Evolutionary conservation across 2,888 invertebrate species (phyloP), one percentile per base, ranked within the genome.

Genomic region (Alloplasta piceator): DNA sequence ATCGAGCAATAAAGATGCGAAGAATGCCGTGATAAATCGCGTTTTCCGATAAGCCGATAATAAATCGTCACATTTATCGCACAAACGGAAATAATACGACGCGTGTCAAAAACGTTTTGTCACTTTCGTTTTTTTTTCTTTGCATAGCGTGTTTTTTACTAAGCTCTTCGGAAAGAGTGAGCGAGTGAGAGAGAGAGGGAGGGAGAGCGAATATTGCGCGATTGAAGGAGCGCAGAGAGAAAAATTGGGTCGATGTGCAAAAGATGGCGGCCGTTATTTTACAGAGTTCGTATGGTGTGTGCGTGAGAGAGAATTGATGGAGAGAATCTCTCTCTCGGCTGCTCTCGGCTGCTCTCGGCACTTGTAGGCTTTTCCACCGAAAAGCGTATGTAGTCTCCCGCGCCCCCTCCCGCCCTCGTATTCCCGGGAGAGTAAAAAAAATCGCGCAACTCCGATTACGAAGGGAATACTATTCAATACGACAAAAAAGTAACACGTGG

Each of bases 221-320:
- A 61, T 77, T 10, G 73, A 39, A 55, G 61, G 16, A 61, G 83
- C 85, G 84, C 83, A 83, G 78, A 26, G 26, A 84, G 87, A 87
- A 88, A 84, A 88, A 90, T 88, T 89, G 89, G 91, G 91, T 91
- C 91, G 91, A 91, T 91, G 88, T 85, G 87, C 85, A 88, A 87
- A 91, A 91, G 89, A 91, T 91, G 91, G 91, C 91, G 90, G 85
- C 85, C 75, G 85, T 78, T 86, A 86, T 26, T 26, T 26, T 26
- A 26, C 61, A 63, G 74, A 61, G 43, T 63, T 26, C 70, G 84
- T n/a, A n/a, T 85, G 86, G 67, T 85, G 83, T 67, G 84, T 76
- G 78, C 70, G 78, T 70, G 72, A 75, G 72, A n/a, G n/a, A n/a
- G 43, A 60, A 10, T 58, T 46, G 56, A 60, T 67, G 43, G 26